Evolutionary conservation across 2,888 invertebrate species (phyloP), one percentile per base, ranked within the genome.

Genomic region (Drosophila imparisetae): DNA sequence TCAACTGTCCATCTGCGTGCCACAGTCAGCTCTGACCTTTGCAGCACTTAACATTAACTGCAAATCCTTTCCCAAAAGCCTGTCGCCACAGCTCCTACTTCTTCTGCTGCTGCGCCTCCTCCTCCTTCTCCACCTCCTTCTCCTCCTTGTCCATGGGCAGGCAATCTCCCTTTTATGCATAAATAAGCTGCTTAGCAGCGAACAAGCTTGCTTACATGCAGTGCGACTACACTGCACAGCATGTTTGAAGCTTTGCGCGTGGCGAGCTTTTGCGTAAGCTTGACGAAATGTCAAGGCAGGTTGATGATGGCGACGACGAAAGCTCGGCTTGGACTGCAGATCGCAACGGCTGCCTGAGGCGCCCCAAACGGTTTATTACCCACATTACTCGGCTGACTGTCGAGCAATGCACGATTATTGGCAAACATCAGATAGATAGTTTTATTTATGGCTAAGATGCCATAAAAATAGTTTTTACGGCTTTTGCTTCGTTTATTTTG

Each of bases 341-440:
- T 55, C 61, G 55, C 48, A 27, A 48, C 11, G 15, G 29, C 50
- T 45, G 45, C 72, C 74, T 40, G 49, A 49, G 65, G 54, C 73
- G 55, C 60, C 67, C 38, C 67, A 64, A 48, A 45, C 48, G 50
- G 66, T 78, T 86, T 86, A 83, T 84, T 80, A 54, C 57, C 80
- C 55, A 75, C 52, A 80, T 80, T 82, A 89, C 78, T 74, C 60
- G 72, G 75, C 59, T 75, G 86, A 86, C 89, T 89, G 85, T 83
- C 78, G 80, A 72, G 80, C 84, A 81, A 84, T 89, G 82, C 86
- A 69, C 72, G 66, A 74, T 70, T 65, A 67, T 66, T 63, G 63
- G 63, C 36, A 53, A 45, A 49, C 27, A 67, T 27, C n/a, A n/a
- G n/a, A n/a, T 36, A 42, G 32, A 66, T 62, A 40, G 58, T 18